These are phyloP conservation scores for Origma solitaria DNA, from an alignment of 2,113 vertebrate species.

Conservation along the genomic window DNA sequence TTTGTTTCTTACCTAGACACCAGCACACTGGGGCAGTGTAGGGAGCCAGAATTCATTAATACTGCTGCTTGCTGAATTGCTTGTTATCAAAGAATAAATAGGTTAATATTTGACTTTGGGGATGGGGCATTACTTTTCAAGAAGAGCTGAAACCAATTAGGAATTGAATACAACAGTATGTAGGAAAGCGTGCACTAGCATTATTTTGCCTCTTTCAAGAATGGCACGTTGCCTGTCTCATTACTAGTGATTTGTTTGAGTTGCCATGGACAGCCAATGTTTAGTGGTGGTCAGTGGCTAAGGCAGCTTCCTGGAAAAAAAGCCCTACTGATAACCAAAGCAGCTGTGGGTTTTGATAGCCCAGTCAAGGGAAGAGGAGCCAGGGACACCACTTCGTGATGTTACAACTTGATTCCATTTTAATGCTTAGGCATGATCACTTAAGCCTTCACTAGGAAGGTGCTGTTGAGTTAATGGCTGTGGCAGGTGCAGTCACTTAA, in stretches of 20 bases:
- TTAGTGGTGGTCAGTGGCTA: background rate
- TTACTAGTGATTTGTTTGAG: background rate
- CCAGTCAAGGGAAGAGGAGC: background rate
- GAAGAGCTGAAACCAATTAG: background rate
- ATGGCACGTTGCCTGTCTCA: fast-evolving
- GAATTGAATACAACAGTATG: background rate
- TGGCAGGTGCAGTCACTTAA: background rate
- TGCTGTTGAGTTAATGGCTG: background rate
- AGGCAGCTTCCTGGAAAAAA: background rate
- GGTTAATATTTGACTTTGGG: background rate
- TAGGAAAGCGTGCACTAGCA: background rate
- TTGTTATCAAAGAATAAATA: background rate
- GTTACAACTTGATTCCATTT: background rate
- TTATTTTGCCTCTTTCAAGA: background rate
- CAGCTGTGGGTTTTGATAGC: background rate
- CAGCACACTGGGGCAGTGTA: background rate
- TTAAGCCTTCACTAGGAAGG: background rate
- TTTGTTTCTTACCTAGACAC: background rate
- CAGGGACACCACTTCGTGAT: background rate
- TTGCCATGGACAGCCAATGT: background rate
- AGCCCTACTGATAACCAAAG: background rate
- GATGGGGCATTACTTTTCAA: background rate
- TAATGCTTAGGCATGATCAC: background rate
- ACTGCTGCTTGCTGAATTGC: background rate
- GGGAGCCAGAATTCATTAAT: background rate